phyloP scores from a whole-genome alignment of 2,113 vertebrate genomes.

The Theristicus caerulescens region DNA sequence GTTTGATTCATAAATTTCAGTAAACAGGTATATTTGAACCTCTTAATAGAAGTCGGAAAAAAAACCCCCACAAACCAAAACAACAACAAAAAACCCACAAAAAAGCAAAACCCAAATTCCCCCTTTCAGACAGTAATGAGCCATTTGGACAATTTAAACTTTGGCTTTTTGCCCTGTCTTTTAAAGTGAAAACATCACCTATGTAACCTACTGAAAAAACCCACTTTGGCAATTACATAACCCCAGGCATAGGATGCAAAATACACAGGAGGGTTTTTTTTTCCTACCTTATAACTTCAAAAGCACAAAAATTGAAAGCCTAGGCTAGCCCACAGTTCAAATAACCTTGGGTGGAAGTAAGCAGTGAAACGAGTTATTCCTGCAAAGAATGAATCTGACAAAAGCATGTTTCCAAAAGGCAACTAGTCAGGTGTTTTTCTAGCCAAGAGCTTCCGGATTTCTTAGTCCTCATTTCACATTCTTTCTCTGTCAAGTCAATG shows the following conservation, averaged over 20 bases:
- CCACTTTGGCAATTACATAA: neutral
- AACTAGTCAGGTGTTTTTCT: neutral
- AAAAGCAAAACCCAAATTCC: neutral
- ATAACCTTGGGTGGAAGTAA: neutral
- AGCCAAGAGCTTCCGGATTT: neutral
- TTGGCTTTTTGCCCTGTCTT: neutral
- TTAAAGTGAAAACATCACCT: constrained; percentile 6
- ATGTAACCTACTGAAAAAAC: neutral
- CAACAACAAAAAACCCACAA: no score
- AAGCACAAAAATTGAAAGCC: neutral
- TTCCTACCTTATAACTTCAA: neutral
- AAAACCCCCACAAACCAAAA: no score
- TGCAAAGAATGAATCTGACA: neutral
- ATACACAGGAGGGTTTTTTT: rapidly evolving
- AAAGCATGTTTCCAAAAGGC: neutral
- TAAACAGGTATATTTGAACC: neutral
- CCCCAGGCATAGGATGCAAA: neutral
- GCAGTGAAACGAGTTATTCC: neutral
- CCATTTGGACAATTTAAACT: neutral
- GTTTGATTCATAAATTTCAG: neutral
- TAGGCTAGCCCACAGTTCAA: neutral
- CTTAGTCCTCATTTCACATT: neutral
- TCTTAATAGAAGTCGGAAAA: neutral
- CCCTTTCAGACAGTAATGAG: neutral
- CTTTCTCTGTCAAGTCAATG: neutral